phyloP scores from a whole-genome alignment of 2,797 vertebrate genomes.

The Fratercula arctica region DNA sequence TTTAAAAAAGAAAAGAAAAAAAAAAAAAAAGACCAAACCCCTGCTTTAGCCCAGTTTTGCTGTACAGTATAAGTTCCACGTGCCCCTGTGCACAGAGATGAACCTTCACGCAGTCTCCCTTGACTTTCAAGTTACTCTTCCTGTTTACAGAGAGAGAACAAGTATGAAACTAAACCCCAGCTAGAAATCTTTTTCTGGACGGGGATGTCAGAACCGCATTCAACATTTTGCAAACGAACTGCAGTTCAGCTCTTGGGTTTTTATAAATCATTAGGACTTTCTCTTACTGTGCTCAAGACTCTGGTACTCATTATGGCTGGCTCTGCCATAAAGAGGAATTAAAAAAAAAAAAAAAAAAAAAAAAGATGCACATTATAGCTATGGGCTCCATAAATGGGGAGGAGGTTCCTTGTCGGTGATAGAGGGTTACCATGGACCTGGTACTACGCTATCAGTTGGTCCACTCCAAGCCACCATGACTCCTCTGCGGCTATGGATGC shows the following conservation, averaged over 20 bases:
- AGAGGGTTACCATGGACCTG: neutral
- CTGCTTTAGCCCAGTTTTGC: neutral
- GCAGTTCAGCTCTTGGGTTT: neutral
- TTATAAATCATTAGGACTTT: neutral
- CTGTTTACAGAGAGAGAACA: neutral
- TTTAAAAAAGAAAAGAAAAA: neutral
- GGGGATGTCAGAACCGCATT: neutral
- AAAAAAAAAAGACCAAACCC: neutral
- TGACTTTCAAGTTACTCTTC: neutral
- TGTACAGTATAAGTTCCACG: neutral
- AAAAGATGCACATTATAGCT: neutral
- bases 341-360: neutral
- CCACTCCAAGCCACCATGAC: neutral
- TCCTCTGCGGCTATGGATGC: accelerated
- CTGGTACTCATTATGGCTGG: neutral
- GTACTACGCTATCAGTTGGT: neutral
- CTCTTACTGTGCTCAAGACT: neutral
- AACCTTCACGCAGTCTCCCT: neutral
- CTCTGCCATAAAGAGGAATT: neutral
- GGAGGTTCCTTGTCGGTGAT: neutral
- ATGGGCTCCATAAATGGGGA: neutral
- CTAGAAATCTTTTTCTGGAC: neutral
- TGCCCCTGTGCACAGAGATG: neutral
- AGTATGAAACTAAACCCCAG: neutral
- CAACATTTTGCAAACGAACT: neutral